phyloP scores from a whole-genome alignment of 2,797 vertebrate species.

The Novumbra hubbsi region DNA sequence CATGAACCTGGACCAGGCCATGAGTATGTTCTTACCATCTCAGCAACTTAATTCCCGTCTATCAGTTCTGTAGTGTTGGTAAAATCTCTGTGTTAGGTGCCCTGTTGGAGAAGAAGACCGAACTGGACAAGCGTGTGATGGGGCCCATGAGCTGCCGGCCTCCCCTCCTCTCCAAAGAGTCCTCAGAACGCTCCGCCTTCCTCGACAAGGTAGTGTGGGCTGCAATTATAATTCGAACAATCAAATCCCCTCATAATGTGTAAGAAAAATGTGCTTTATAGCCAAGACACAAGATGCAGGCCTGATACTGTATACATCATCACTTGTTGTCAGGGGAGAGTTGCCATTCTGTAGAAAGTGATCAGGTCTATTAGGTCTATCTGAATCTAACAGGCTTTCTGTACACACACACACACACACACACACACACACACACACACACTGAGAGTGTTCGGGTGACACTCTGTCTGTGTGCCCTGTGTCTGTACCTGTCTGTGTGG shows the following conservation, averaged over 20 bases:
- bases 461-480: not conserved
- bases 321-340: not conserved
- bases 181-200: conserved; percentile 89
- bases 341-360: not conserved
- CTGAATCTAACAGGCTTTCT: not conserved
- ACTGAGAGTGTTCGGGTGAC: conserved; percentile 12
- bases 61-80: not conserved
- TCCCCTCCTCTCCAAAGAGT: conserved; percentile 94
- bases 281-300: not conserved
- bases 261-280: not conserved
- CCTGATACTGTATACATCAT: not conserved
- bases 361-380: not conserved
- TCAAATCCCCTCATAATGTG: too few relatives aligned
- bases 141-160: conserved; percentile 87
- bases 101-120: conserved; percentile 98
- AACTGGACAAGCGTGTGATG: conserved; percentile 96
- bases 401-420: not conserved
- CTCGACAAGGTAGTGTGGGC: conserved; percentile 86
- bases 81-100: conserved; percentile 72
- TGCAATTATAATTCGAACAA: too few relatives aligned
- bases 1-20: conserved; percentile 99
- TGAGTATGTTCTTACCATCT: conserved; percentile 83
- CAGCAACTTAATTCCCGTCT: not conserved
- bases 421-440: not conserved
- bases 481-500: conserved; percentile 4